Evolutionary conservation across 2,797 vertebrate genomes (phyloP).

Genomic region (Danio tinwini): DNA sequence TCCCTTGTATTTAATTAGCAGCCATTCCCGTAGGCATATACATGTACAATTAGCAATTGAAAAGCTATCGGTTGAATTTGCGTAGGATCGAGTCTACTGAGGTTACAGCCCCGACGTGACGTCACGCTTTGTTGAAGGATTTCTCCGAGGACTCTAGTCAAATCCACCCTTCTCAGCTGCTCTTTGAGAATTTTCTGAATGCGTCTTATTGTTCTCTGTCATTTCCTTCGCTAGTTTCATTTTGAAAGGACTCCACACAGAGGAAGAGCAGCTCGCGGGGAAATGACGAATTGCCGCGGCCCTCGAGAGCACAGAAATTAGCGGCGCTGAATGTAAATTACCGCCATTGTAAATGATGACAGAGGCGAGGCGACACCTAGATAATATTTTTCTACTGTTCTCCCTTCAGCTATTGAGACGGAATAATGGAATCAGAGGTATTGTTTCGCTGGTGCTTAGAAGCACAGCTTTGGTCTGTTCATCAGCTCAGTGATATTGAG

Average conservation of each 20-base stretch:
- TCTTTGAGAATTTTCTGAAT: constrained; percentile 43
- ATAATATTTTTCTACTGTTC: constrained; percentile 28
- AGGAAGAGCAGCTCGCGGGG: constrained; percentile 15
- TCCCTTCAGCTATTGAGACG: constrained; percentile 15
- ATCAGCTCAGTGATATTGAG: constrained; percentile 34
- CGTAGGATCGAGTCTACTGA: not conserved
- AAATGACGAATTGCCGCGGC: constrained; percentile 44
- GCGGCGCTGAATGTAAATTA: constrained; percentile 50
- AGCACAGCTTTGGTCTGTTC: constrained; percentile 10
- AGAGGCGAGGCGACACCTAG: constrained; percentile 31
- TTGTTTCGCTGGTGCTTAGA: constrained; percentile 22
- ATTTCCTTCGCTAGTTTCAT: constrained; percentile 38
- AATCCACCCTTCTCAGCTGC: constrained; percentile 26
- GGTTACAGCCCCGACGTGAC: not conserved
- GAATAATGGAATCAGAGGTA: constrained; percentile 27
- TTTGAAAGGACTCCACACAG: constrained; percentile 31
- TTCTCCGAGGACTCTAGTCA: constrained; percentile 20
- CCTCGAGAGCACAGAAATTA: constrained; percentile 42
- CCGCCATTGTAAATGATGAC: constrained; percentile 40
- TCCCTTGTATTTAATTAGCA: not conserved
- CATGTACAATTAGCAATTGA: not conserved
- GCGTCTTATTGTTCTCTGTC: constrained; percentile 25
- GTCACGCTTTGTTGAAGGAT: not conserved
- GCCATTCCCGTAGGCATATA: not conserved
- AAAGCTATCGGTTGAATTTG: not conserved